Evolutionary conservation across 2,113 vertebrate species (phyloP).

Genomic region (Strix aluco): DNA sequence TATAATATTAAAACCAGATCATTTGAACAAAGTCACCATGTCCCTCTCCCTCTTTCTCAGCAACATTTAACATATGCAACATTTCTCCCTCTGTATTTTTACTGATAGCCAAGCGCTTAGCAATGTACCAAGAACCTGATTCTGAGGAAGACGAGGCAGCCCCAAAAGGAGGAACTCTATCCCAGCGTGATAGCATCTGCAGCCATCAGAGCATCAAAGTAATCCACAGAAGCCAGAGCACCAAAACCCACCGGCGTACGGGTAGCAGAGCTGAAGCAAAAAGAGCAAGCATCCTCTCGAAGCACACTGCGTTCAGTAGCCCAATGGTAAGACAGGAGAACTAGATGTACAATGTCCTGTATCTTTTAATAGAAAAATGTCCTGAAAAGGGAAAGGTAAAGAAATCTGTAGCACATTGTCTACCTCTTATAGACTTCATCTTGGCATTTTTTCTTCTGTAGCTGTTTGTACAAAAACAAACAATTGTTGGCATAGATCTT

Average conservation of each 20-base stretch:
- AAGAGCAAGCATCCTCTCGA: conserved; percentile 90
- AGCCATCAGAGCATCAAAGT: conserved; percentile 87
- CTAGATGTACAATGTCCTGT: neutral
- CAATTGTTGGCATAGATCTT: neutral
- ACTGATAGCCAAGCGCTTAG: conserved; percentile 85
- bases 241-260: conserved; percentile 87
- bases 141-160: conserved; percentile 90
- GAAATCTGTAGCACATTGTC: neutral
- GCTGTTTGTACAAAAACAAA: neutral
- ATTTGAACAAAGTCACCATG: neutral
- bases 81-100: neutral
- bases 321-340: conserved; percentile 86
- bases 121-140: conserved; percentile 93
- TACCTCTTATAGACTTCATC: neutral
- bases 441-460: neutral
- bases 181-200: conserved; percentile 82
- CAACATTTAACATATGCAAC: neutral
- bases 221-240: conserved; percentile 86
- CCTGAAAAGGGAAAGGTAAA: neutral
- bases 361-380: neutral
- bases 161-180: conserved; percentile 79
- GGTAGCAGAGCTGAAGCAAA: conserved; percentile 92
- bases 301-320: conserved; percentile 96
- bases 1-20: neutral
- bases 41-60: neutral